phyloP scores from a whole-genome alignment of 37 sponge, comb jelly and placozoan genomes.

The Ephydatia muelleri region DNA sequence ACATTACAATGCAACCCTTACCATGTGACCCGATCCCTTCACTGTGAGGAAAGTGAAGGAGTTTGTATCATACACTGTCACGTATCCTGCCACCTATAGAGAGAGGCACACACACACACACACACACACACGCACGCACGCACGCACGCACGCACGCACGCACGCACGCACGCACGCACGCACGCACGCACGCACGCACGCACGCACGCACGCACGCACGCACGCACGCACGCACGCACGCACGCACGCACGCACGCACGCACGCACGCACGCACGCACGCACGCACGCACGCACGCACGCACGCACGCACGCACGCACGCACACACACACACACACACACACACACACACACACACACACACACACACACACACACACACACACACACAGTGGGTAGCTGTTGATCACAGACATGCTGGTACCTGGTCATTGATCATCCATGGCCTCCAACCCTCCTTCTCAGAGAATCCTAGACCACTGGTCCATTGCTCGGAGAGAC shows the following conservation, averaged over 20 bases:
- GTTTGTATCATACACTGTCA: constrained; percentile 70
- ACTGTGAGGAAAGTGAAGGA: constrained; percentile 83
- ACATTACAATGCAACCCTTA: not conserved
- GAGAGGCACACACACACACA: not conserved
- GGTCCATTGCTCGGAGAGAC: constrained; percentile 61
- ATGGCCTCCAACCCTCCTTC: constrained; percentile 67
- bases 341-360: not conserved
- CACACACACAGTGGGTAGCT: not conserved
- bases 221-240: too few relatives aligned
- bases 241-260: too few relatives aligned
- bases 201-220: not conserved
- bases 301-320: constrained; percentile 1
- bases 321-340: not conserved
- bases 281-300: too few relatives aligned
- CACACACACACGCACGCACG: too few relatives aligned
- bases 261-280: not conserved
- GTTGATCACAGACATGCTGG: not conserved
- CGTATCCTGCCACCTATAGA: constrained; percentile 82
- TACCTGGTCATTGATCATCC: constrained; percentile 77
- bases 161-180: too few relatives aligned
- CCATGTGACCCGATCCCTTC: constrained; percentile 90
- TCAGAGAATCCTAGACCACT: constrained; percentile 53
- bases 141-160: too few relatives aligned
- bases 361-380: not conserved
- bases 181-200: not conserved